Evolutionary conservation across 2,888 invertebrate species (phyloP).

Genomic region (Dolichomitus sp.): DNA sequence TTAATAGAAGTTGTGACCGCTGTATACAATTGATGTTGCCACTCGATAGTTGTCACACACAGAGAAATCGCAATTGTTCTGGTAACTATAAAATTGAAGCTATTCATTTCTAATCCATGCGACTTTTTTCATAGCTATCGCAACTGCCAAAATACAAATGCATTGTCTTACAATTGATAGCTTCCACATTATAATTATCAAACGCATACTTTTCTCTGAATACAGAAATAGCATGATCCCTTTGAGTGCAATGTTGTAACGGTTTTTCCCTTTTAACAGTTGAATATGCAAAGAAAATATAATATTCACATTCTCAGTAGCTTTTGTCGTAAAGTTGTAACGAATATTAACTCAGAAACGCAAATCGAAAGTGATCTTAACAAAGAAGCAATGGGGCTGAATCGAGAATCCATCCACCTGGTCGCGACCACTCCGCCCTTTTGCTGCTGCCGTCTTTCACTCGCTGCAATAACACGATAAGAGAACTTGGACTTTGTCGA

Average conservation of each 20-base stretch:
- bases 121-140: too few relatives aligned
- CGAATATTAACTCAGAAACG: background rate
- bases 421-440: constrained; percentile 40
- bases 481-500: constrained; percentile 68
- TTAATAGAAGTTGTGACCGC: too few relatives aligned
- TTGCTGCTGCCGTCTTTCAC: constrained; percentile 56
- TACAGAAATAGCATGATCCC: too few relatives aligned
- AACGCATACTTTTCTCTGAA: too few relatives aligned
- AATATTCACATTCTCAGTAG: background rate
- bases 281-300: constrained; percentile 5
- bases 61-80: too few relatives aligned
- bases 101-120: too few relatives aligned
- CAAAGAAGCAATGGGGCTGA: constrained; percentile 46
- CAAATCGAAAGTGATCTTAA: constrained; percentile 57
- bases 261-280: background rate
- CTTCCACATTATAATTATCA: too few relatives aligned
- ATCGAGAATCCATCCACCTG: constrained; percentile 47
- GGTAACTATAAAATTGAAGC: too few relatives aligned
- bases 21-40: too few relatives aligned
- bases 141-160: too few relatives aligned
- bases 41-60: too few relatives aligned
- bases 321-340: background rate
- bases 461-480: constrained; percentile 73
- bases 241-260: background rate
- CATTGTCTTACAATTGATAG: too few relatives aligned